Evolutionary conservation across 2,797 vertebrate genomes (phyloP).

Genomic region (Scomberomorus guttatus): DNA sequence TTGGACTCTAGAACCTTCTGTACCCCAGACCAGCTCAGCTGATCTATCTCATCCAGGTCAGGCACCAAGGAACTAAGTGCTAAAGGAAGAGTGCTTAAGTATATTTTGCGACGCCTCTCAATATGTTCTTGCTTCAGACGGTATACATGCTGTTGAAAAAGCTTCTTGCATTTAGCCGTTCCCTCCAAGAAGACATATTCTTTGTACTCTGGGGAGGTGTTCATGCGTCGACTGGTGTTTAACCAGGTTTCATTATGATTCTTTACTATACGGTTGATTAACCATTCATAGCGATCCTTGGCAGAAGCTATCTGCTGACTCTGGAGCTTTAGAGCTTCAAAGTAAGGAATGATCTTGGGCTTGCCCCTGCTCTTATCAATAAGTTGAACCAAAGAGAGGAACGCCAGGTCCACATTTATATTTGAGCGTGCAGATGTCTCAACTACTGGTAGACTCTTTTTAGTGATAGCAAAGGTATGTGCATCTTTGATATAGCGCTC

Average conservation of each 20-base stretch:
- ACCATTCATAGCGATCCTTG: constrained; percentile 98
- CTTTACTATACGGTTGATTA: constrained; percentile 93
- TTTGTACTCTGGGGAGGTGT: constrained; percentile 91
- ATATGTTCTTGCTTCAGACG: constrained; percentile 96
- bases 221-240: constrained; percentile 91
- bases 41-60: constrained; percentile 94
- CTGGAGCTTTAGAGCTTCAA: constrained; percentile 97
- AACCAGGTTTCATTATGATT: constrained; percentile 95
- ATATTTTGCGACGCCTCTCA: constrained; percentile 91
- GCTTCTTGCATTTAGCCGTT: constrained; percentile 95
- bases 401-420: constrained; percentile 96
- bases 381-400: constrained; percentile 94
- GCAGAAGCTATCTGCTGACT: constrained; percentile 97
- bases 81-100: constrained; percentile 91
- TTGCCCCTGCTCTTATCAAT: constrained; percentile 94
- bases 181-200: constrained; percentile 98
- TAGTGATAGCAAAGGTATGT: constrained; percentile 94
- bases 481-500: constrained; percentile 98
- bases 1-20: constrained; percentile 95
- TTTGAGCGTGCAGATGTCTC: constrained; percentile 98
- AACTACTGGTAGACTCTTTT: constrained; percentile 98
- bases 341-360: constrained; percentile 97
- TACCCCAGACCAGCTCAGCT: constrained; percentile 91
- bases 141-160: constrained; percentile 94
- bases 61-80: constrained; percentile 93